Conservation (phyloP, 2,797 vertebrate genomes). For the Chrosomus eos region DNA sequence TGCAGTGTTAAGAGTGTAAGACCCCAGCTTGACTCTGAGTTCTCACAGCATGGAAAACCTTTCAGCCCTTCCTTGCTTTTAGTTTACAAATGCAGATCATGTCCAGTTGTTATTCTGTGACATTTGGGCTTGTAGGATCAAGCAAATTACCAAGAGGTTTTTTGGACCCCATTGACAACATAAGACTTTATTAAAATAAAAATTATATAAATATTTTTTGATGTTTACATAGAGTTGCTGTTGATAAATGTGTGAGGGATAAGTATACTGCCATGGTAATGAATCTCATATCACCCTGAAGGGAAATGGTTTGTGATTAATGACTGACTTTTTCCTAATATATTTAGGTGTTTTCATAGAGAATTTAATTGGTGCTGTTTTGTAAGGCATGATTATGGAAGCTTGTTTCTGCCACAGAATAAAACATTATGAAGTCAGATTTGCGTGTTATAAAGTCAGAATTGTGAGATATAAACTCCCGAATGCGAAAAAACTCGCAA, state of each 20-base stretch:
- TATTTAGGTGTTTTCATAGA: not conserved
- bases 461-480: too few relatives aligned
- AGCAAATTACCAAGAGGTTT: not conserved
- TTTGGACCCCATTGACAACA: not conserved
- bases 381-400: not conserved
- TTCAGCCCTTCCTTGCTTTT: constrained; percentile 11
- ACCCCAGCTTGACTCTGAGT: constrained; percentile 19
- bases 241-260: too few relatives aligned
- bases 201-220: too few relatives aligned
- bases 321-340: not conserved
- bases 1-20: constrained; percentile 40
- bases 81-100: constrained; percentile 12
- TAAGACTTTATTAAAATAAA: not conserved
- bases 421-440: too few relatives aligned
- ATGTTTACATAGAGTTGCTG: not conserved
- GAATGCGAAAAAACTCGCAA: too few relatives aligned
- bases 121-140: not conserved
- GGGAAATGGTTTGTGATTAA: not conserved
- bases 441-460: too few relatives aligned
- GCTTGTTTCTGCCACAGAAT: too few relatives aligned
- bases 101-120: constrained; percentile 6
- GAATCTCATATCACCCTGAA: not conserved
- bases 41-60: constrained; percentile 32
- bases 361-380: not conserved
- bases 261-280: not conserved